These are phyloP conservation scores for Caenorhabditis sp. DNA, from an alignment of 2,888 invertebrate genomes.

Conservation along the genomic window DNA sequence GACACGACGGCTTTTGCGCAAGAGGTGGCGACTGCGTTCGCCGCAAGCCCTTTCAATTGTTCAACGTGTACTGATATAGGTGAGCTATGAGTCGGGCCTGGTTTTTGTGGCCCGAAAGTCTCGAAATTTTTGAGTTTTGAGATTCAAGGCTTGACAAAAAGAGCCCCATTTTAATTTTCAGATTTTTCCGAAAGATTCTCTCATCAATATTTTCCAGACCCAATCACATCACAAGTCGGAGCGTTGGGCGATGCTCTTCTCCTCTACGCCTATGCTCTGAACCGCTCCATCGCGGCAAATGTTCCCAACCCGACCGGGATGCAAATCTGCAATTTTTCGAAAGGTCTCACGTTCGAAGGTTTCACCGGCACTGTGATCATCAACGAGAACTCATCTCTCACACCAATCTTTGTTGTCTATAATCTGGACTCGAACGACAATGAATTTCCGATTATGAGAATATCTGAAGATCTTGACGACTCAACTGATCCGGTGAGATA, in stretches of 20 bases:
- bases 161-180: too few relatives aligned
- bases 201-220: too few relatives aligned
- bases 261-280: constrained; percentile 38
- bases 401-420: constrained; percentile 40
- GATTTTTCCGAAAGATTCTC: too few relatives aligned
- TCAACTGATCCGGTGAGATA: constrained; percentile 35
- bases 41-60: constrained; percentile 43
- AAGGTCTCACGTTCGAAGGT: constrained; percentile 31
- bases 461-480: constrained; percentile 36
- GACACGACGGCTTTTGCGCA: constrained; percentile 25
- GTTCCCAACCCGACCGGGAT: constrained; percentile 32
- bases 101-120: not conserved
- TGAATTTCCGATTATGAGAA: constrained; percentile 24
- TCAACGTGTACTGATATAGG: constrained; percentile 41
- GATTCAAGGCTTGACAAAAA: too few relatives aligned
- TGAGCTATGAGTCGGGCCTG: not conserved
- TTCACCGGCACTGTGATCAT: constrained; percentile 47
- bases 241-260: constrained; percentile 45
- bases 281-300: constrained; percentile 25
- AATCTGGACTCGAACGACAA: constrained; percentile 25
- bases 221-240: constrained; percentile 27
- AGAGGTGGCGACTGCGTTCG: constrained; percentile 37
- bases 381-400: constrained; percentile 40
- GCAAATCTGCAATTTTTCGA: constrained; percentile 26
- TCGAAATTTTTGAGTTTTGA: too few relatives aligned